A percentile compares a stretch with the other conserved stretches of the same genome.
Conservation (phyloP, 2,113 vertebrate species). For the Himantopus leucocephalus region DNA sequence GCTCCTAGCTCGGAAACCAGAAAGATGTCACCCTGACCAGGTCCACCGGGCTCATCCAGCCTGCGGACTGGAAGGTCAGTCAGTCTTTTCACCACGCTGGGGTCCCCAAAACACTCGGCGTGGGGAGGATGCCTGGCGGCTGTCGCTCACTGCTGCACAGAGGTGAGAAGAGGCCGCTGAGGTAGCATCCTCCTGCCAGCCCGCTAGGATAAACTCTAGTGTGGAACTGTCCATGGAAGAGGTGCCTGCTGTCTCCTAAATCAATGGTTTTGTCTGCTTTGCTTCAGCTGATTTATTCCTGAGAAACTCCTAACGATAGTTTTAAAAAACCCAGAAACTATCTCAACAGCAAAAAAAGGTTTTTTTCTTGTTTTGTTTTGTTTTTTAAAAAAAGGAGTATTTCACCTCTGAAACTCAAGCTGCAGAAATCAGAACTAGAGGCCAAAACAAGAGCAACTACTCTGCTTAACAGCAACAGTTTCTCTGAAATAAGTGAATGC, state of each 20-base stretch:
- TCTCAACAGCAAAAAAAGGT: not conserved
- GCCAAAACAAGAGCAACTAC: slow-evolving; percentile 30
- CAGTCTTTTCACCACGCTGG: not conserved
- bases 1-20: not conserved
- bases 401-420: slow-evolving; percentile 28
- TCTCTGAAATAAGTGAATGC: slow-evolving; percentile 17
- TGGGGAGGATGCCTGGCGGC: accelerated
- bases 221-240: not conserved
- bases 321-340: slow-evolving; percentile 20
- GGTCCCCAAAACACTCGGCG: accelerated
- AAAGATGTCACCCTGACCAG: not conserved
- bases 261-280: not conserved
- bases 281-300: slow-evolving; percentile 46
- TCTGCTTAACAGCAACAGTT: slow-evolving; percentile 3
- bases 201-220: not conserved
- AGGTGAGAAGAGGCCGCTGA: not conserved
- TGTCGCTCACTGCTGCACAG: not conserved
- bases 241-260: not conserved
- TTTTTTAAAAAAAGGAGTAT: not conserved
- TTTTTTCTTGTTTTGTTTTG: not conserved
- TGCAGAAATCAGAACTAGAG: slow-evolving; percentile 30
- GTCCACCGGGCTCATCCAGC: not conserved
- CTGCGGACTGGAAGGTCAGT: not conserved
- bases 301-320: slow-evolving; percentile 43
- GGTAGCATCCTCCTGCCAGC: not conserved